Conservation (phyloP, 1,140 invertebrate genomes). For the Nomia melanderi region DNA sequence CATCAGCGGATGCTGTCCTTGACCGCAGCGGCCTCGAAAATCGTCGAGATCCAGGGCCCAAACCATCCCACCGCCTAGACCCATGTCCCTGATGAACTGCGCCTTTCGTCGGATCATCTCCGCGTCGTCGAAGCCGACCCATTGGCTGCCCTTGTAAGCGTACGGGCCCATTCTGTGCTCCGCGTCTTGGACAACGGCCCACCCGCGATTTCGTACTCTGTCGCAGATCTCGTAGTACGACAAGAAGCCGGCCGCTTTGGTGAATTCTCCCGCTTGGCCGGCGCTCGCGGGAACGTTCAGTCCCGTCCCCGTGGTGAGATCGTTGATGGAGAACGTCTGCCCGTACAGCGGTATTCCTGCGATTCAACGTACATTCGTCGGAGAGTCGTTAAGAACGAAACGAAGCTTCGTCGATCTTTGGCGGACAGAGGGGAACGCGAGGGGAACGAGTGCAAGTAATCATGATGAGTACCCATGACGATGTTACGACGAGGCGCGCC, state of each 20-base stretch:
- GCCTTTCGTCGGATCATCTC: constrained; percentile 90
- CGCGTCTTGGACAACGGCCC: constrained; percentile 90
- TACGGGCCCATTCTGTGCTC: constrained; percentile 91
- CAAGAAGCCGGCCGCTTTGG: constrained; percentile 91
- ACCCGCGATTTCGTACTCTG: constrained; percentile 87
- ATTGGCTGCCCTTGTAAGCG: constrained; percentile 92
- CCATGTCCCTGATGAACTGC: constrained; percentile 87
- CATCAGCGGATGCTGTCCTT: constrained; percentile 89
- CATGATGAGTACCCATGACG: constrained; percentile 93
- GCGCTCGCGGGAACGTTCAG: constrained; percentile 88
- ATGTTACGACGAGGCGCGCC: constrained; percentile 90
- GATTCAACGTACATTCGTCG: too few relatives aligned
- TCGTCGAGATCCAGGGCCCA: constrained; percentile 90
- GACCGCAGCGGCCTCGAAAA: constrained; percentile 84
- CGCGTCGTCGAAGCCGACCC: constrained; percentile 93
- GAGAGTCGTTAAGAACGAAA: too few relatives aligned
- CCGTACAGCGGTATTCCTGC: constrained; percentile 92
- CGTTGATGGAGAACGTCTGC: constrained; percentile 89
- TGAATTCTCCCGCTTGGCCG: constrained; percentile 90
- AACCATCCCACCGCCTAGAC: constrained; percentile 93
- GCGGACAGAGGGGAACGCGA: too few relatives aligned
- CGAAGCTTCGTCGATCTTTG: background rate
- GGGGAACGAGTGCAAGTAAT: too few relatives aligned
- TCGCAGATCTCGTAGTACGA: constrained; percentile 96
- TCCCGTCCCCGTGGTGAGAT: constrained; percentile 78